A percentile compares a stretch with the other conserved stretches of the same genome.
These are phyloP conservation scores for Caenorhabditis sinica DNA, from an alignment of 2,888 invertebrate genomes.

Conservation along the genomic window DNA sequence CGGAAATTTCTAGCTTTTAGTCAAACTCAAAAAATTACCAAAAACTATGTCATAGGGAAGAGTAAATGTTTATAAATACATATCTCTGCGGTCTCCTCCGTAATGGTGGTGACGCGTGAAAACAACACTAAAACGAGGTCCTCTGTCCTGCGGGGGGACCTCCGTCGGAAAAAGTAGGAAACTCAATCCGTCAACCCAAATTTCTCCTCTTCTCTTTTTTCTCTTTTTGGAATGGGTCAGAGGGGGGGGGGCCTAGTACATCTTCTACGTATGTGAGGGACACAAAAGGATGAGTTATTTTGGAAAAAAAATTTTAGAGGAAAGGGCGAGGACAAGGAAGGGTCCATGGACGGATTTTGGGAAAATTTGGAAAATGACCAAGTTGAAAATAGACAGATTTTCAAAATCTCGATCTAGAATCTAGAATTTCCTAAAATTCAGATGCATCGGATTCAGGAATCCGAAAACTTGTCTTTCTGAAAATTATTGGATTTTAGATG, in stretches of 20 bases:
- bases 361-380: too few species aligned
- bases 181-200: constrained; percentile 45
- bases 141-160: not conserved
- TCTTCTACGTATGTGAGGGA: not conserved
- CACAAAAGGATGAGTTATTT: constrained; percentile 9
- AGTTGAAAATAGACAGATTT: too few species aligned
- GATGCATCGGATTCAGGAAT: too few species aligned
- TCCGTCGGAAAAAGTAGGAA: constrained; percentile 15
- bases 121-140: constrained; percentile 4
- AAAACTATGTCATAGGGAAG: not conserved
- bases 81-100: too few species aligned
- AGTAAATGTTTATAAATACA: not conserved
- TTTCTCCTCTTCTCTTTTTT: not conserved
- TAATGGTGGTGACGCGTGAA: not conserved
- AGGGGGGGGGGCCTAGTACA: not conserved
- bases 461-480: too few species aligned
- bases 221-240: not conserved
- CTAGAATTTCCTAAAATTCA: too few species aligned
- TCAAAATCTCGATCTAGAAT: too few species aligned
- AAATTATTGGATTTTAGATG: too few species aligned
- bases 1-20: too few species aligned
- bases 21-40: too few species aligned
- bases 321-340: not conserved
- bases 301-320: too few species aligned
- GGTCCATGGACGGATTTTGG: not conserved